Evolutionary conservation across 2,888 invertebrate genomes (phyloP), one percentile per base, ranked within the genome.

Genomic region (Scelioninae gen. 2): DNA sequence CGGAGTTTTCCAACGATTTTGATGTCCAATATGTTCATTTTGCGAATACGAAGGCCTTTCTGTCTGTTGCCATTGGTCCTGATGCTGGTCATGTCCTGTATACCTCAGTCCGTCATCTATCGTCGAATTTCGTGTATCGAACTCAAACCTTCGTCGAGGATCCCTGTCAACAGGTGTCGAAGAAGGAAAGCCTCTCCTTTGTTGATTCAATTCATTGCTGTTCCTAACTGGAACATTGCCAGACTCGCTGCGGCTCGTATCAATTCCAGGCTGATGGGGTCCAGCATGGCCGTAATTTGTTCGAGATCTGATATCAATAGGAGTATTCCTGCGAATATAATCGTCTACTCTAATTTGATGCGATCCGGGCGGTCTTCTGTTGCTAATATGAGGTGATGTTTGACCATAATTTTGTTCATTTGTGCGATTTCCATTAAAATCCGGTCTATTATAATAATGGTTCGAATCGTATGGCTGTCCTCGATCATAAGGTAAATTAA

Each of bases 291-390:
- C 39, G 33, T 53, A 25, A 60, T 58, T 60, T 18, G 50, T 16
- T 28, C 39, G 33, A 10, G 16, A 10, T 61, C 71, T 73, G 13
- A 79, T 57, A 19, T 75, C 76, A 18, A 82, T 75, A 6, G 83
- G 81, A 5, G 82, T 82, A 43, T 81, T 83, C 46, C 83, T 77
- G 2, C 78, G 74, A 11, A 81, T 71, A 61, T 83, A 83, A 9
- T 83, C 83, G 13, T 70, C 64, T 33, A 72, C 68, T 48, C 45
- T 35, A 35, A 13, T 16, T 9, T 60, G 25, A 25, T 25, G 3
- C 6, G 25, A 6, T 6, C 25, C 4, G 25, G 25, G 11, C n/a
- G n/a, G n/a, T n/a, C n/a, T n/a, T n/a, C n/a, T n/a, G n/a, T n/a
- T n/a, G n/a, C n/a, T n/a, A n/a, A n/a, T n/a, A n/a, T n/a, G n/a